A percentile compares a stretch with the other conserved stretches of the same genome.
These are phyloP conservation scores for Masnerella sp. DNA, from an alignment of 2,888 invertebrate genomes.

Conservation along the genomic window DNA sequence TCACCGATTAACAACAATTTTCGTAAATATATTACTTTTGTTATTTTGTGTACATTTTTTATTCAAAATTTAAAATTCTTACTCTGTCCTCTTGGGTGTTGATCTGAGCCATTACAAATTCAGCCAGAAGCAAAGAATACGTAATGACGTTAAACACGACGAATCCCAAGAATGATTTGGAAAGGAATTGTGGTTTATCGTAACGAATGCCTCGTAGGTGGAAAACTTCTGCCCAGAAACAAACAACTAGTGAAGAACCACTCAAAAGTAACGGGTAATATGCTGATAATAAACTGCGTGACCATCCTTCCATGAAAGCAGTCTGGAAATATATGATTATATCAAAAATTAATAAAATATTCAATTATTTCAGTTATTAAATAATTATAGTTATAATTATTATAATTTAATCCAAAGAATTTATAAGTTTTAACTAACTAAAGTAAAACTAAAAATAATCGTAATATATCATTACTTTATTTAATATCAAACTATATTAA, in stretches of 20 bases:
- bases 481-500: too few species aligned
- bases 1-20: too few species aligned
- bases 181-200: constrained; percentile 93
- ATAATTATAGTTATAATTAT: too few species aligned
- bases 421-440: too few species aligned
- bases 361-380: not conserved
- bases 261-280: constrained; percentile 94
- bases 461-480: too few species aligned
- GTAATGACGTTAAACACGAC: constrained; percentile 92
- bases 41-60: too few species aligned
- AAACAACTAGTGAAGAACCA: constrained; percentile 93
- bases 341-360: not conserved
- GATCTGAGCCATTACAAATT: constrained; percentile 81
- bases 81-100: constrained; percentile 72
- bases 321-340: too few species aligned
- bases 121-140: constrained; percentile 90
- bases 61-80: constrained; percentile 25
- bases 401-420: too few species aligned
- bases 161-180: constrained; percentile 94
- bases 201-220: constrained; percentile 91
- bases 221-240: constrained; percentile 97
- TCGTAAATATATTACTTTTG: too few species aligned
- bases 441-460: too few species aligned
- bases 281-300: constrained; percentile 90
- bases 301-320: constrained; percentile 90